Base-by-base conservation (phyloP, 2,888 invertebrate species). In the Patella caerulea region DNA sequence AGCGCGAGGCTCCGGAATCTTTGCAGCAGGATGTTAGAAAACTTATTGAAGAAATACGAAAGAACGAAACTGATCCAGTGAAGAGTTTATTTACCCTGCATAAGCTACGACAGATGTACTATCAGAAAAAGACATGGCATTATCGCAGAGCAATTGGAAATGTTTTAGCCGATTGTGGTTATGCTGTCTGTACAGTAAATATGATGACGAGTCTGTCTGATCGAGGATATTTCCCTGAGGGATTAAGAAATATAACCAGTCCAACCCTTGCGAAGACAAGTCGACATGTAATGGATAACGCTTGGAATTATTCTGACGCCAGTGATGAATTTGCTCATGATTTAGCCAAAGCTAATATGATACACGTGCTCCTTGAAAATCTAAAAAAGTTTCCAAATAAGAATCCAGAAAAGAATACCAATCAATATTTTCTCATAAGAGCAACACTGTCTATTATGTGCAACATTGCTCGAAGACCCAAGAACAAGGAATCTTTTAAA, bases 251-350 rank as follows among this genome's bases (percentile, higher is more conserved):
- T 24, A 14, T 65, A 12, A 90, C 90, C 79, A 90, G 87, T 75
- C 90, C 90, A 74, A 88, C 88, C 69, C 86, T 91, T 71, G 91
- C 90, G 91, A 90, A 90, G 78, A 89, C 90, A 0, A 87, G 89
- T 1, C 90, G 90, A 80, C 90, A 90, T 80, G 86, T 89, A 7
- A 87, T 89, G 77, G 90, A 89, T 79, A 87, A 87, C 0, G 82
- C 86, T 75, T 91, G 90, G 91, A 91, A 91, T 79, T 91, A 87
- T 78, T 86, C 89, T 2, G 90, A 91, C 75, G 85, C 87, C 65
- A 88, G 87, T 71, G 80, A 83, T 11, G 85, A 85, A 24, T 84
- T 90, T 15, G 89, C 90, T 17, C 86, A 84, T 86, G 89, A 65
- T 14, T 65, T 65, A 24, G 65, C 65, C 2, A 9, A 14, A 5